Evolutionary conservation across 2,113 vertebrate species (phyloP).

Genomic region (Larimichthys polyactis): DNA sequence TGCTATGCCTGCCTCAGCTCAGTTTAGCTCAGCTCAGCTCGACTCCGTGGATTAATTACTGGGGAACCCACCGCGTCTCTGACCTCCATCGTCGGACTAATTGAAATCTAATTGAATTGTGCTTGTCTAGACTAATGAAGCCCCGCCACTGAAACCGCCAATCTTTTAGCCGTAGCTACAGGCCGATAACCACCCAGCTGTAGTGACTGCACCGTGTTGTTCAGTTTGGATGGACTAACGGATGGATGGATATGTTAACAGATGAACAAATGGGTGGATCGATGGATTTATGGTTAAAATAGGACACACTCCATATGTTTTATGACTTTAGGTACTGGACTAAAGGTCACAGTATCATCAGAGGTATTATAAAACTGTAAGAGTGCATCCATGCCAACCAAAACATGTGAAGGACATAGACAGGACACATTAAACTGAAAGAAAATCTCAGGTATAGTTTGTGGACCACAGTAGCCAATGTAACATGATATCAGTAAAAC

Average conservation of each 20-base stretch:
- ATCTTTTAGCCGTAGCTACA: slow-evolving; percentile 74
- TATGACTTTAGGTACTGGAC: neutral
- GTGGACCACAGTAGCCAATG: neutral
- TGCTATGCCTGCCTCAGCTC: slow-evolving; percentile 59
- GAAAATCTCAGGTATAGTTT: neutral
- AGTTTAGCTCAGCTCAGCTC: slow-evolving; percentile 75
- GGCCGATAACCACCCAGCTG: slow-evolving; percentile 49
- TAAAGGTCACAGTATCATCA: neutral
- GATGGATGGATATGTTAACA: neutral
- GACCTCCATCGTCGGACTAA: slow-evolving; percentile 85
- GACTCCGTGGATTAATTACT: slow-evolving; percentile 83
- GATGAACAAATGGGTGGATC: slow-evolving; percentile 7
- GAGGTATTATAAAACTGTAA: neutral
- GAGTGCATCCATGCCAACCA: neutral
- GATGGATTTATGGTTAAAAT: neutral
- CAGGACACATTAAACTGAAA: neutral
- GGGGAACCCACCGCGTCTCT: slow-evolving; percentile 79
- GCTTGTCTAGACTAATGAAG: slow-evolving; percentile 87
- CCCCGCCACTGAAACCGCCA: slow-evolving; percentile 80
- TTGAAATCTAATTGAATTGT: slow-evolving; percentile 88
- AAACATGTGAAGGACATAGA: neutral
- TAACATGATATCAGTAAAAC: neutral
- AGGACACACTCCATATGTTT: neutral
- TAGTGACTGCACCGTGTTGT: neutral
- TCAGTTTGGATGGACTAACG: slow-evolving; percentile 30